phyloP scores from a whole-genome alignment of 2,113 vertebrate species.

The Trochalopteron elliotii region DNA sequence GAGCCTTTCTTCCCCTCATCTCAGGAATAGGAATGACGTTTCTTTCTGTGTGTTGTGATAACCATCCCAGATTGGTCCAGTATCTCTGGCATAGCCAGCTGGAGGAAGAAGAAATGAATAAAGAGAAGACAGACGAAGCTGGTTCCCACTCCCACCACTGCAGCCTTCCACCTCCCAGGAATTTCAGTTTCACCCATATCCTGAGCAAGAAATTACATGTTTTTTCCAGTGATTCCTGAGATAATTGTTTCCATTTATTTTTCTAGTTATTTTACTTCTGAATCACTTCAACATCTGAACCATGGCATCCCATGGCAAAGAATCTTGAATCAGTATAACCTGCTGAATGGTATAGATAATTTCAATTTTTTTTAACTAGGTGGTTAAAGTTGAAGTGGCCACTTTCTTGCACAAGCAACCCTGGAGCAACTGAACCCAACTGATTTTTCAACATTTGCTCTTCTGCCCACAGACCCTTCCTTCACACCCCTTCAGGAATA shows the following conservation, averaged over 20 bases:
- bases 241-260: not conserved
- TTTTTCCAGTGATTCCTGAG: not conserved
- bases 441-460: not conserved
- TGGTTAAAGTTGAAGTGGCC: not conserved
- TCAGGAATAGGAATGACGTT: not conserved
- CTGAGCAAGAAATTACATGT: not conserved
- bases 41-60: not conserved
- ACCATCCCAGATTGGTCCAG: not conserved
- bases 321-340: not conserved
- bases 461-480: not conserved
- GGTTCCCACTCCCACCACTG: rapidly evolving
- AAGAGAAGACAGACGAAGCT: not conserved
- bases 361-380: not conserved
- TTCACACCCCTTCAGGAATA: not conserved
- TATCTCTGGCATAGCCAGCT: not conserved
- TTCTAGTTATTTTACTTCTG: not conserved
- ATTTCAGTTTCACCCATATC: rapidly evolving
- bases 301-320: not conserved
- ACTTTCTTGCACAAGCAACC: not conserved
- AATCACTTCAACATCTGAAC: not conserved
- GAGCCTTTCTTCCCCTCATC: not conserved
- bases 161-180: not conserved
- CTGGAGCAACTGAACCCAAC: not conserved
- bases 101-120: not conserved
- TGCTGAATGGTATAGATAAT: not conserved